These are phyloP conservation scores for Neomorphus geoffroyi DNA, from an alignment of 2,797 vertebrate genomes.

Conservation along the genomic window DNA sequence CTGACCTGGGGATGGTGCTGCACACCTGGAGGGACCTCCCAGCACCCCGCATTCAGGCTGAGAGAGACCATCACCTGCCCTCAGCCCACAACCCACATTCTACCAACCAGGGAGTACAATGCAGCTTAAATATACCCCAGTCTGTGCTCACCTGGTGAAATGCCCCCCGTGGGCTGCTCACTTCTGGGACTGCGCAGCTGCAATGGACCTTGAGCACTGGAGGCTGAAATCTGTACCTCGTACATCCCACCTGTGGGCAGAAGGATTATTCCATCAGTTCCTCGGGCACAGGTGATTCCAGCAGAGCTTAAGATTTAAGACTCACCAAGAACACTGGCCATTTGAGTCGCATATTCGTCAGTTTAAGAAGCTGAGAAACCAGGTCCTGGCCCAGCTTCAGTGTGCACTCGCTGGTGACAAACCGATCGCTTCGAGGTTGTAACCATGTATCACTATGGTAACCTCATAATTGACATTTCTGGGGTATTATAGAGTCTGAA, in stretches of 20 bases:
- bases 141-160: not conserved
- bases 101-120: not conserved
- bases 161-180: not conserved
- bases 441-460: slow-evolving; percentile 70
- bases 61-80: not conserved
- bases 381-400: not conserved
- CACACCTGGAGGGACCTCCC: no score
- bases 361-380: not conserved
- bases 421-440: slow-evolving; percentile 16
- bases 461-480: slow-evolving; percentile 71
- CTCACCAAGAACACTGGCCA: not conserved
- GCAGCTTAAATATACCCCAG: not conserved
- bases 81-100: not conserved
- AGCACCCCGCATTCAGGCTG: not conserved
- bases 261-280: not conserved
- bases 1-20: fast-evolving
- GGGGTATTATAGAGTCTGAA: slow-evolving; percentile 63
- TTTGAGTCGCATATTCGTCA: not conserved
- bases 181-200: not conserved
- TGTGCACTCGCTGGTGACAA: not conserved
- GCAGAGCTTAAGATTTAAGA: not conserved
- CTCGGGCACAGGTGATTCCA: not conserved
- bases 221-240: not conserved
- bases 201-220: not conserved
- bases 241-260: not conserved